Evolutionary conservation across 2,888 invertebrate species (phyloP).

Genomic region (Pristionchus arcanus): DNA sequence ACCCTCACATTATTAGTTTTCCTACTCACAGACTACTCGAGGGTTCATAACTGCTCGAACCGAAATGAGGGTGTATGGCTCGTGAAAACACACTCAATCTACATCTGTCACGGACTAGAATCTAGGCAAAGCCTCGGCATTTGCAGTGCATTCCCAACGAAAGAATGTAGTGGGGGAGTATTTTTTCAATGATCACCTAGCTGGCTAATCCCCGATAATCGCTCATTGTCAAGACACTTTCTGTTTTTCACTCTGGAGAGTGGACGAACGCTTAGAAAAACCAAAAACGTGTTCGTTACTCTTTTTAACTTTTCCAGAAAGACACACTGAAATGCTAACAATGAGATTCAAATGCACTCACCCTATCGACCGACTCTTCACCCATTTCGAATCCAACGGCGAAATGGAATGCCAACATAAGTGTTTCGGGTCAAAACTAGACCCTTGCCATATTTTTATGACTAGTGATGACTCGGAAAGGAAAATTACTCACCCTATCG

Average conservation of each 20-base stretch:
- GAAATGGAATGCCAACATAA: too few relatives aligned
- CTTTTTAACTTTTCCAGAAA: too few relatives aligned
- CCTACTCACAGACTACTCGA: not conserved
- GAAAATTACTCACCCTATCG: conserved; percentile 64
- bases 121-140: not conserved
- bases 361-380: conserved; percentile 68
- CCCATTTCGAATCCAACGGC: conserved; percentile 72
- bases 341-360: too few relatives aligned
- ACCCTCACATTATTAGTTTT: not conserved
- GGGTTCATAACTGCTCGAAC: not conserved
- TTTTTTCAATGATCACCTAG: not conserved
- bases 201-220: not conserved
- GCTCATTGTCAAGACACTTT: not conserved
- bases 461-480: too few relatives aligned
- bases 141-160: not conserved
- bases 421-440: too few relatives aligned
- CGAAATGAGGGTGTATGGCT: not conserved
- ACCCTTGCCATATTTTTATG: too few relatives aligned
- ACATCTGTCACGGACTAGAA: not conserved
- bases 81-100: not conserved
- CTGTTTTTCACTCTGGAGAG: not conserved
- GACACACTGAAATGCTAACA: too few relatives aligned
- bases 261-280: not conserved
- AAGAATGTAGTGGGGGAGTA: not conserved
- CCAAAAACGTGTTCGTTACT: too few relatives aligned